Evolutionary conservation across 2,797 vertebrate species (phyloP), one percentile per base, ranked within the genome.

Genomic region (Furcifer pardalis): DNA sequence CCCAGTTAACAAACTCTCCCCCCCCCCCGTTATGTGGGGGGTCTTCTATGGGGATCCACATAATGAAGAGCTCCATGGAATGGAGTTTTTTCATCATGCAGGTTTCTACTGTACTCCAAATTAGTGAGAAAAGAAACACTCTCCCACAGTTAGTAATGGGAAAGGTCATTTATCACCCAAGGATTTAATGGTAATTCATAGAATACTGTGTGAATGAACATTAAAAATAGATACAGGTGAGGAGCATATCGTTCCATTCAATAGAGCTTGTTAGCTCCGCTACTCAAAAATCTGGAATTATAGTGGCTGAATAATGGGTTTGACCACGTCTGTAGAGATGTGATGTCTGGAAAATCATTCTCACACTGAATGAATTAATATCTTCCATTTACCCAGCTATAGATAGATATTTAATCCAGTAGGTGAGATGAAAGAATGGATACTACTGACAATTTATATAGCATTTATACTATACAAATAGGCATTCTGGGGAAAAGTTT

Each of bases 341-440:
- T 60, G n/a, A 21, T 49, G 49, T 68, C 23, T 69, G 37, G 63
- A 77, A 83, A 83, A 76, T 60, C 75, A 78, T 84, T 78, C 75
- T 69, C 40, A 44, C 40, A 77, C 40, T 78, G 65, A 69, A 79
- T 78, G 76, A 72, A 60, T 72, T n/a, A 71, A 62, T n/a, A 52
- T 44, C 56, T 72, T 63, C 42, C 72, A 40, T 62, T 37, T 6
- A 46, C n/a, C 32, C 60, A 27, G 8, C 76, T 84, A 10, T 63
- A 49, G 83, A 78, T 62, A 17, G 56, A 68, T 63, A 46, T 37
- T 84, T 82, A 75, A 66, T 76, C 19, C n/a, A 49, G 7, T 42
- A 23, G 17, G 32, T 46, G 56, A 27, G 40, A 35, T 21, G 46
- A 79, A 72, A 40, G 15, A 62, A 40, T 8, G 71, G 23, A 30